Percentiles rank a stretch among this genome's conserved stretches.
Evolutionary conservation across 2,797 vertebrate species (phyloP).

Genomic region (Hozukius guyotensis): DNA sequence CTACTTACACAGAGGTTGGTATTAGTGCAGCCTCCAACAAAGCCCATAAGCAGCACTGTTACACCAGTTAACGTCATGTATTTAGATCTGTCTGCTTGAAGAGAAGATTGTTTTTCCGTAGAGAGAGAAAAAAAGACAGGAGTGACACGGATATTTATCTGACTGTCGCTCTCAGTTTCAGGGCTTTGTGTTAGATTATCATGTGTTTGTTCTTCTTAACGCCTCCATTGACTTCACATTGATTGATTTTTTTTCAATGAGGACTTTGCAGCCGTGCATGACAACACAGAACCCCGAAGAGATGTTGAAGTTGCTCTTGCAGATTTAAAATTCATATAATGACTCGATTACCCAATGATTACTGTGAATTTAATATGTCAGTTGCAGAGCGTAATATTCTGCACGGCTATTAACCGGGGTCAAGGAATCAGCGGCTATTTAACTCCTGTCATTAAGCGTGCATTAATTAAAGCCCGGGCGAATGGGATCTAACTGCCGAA

Average conservation of each 20-base stretch:
- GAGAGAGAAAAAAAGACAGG: neutral
- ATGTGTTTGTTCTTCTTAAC: constrained; percentile 4
- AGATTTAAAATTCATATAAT: neutral
- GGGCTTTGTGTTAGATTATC: constrained; percentile 13
- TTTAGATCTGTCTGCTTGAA: constrained; percentile 21
- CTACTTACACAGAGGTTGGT: constrained; percentile 52
- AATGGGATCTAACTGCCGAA: neutral
- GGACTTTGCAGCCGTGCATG: neutral
- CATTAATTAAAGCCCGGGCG: constrained; percentile 17
- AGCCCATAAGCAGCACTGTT: constrained; percentile 43
- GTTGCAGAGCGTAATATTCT: neutral
- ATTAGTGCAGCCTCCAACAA: constrained; percentile 40
- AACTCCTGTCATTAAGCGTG: neutral
- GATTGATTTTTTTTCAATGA: neutral
- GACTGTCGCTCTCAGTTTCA: constrained; percentile 2
- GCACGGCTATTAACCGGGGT: constrained; percentile 7
- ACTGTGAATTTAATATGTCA: neutral
- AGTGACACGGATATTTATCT: constrained; percentile 27
- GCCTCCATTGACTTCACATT: constrained; percentile 13
- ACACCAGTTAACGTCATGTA: constrained; percentile 22
- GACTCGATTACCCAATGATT: neutral
- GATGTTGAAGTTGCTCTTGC: neutral
- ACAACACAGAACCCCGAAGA: neutral
- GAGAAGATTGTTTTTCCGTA: constrained; percentile 15
- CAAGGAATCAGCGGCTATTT: constrained; percentile 4